Base-by-base conservation (phyloP, 1,140 invertebrate species). In the Linepithema humile region DNA sequence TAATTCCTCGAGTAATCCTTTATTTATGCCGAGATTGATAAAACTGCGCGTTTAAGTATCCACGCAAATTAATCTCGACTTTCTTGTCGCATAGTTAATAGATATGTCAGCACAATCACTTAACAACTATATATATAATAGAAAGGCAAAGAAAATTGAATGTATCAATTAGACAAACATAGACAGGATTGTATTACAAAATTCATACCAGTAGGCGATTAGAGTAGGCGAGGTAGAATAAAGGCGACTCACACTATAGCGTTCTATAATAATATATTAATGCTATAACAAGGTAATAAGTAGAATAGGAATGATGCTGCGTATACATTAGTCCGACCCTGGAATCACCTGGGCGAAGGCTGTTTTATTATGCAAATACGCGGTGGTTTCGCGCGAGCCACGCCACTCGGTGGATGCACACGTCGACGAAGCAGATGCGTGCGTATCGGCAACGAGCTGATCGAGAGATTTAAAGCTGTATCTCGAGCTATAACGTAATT, bases 351-450 rank as follows among this genome's bases (percentile, higher is more conserved):
- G 86, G 78, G 80, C 87, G 75, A 87, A 88, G 82, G 85, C 86
- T 90, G 90, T 91, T 92, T 92, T 92, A 92, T 91, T 90, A 92
- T 92, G 90, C 89, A 92, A 91, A 92, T 91, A 86, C 88, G 87
- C 73, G 26, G 85, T 67, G 85, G 88, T 88, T 88, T 87, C 86
- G 82, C 86, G 86, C 74, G 82, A 78, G 84, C 84, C 86, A 74
- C 73, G 84, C 78, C 69, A 65, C 55, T 50, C 84, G 82, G 67
- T 75, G 64, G 80, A 78, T 82, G 48, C 72, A 77, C 74, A 77
- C 32, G 20, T 65, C 48, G 43, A 23, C 74, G 20, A 38, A 50
- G 70, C 70, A 40, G 43, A 77, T 64, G 73, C 57, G 74, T 77
- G 50, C 32, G 23, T 53, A 77, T 77, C 73, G 57, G 55, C 55